Percentiles rank a stretch among this genome's conserved stretches.
phyloP scores from a whole-genome alignment of 2,113 vertebrate species.

The Telmatochromis brachygnathus region DNA sequence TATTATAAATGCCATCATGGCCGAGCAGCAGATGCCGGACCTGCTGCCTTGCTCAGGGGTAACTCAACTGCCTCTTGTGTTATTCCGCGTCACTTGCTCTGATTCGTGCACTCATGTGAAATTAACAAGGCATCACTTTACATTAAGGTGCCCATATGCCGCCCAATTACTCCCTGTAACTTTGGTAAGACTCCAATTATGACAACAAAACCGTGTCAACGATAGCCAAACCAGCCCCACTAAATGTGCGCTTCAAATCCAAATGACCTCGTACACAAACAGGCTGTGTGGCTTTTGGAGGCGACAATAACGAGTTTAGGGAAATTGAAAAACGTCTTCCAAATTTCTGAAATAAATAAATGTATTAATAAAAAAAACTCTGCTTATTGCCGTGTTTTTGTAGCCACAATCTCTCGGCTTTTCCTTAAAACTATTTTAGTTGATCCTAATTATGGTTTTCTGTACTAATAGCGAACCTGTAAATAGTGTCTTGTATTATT shows the following conservation, averaged over 20 bases:
- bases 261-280: not conserved
- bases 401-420: not conserved
- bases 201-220: conserved; percentile 40
- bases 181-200: conserved; percentile 55
- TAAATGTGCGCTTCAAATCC: not conserved
- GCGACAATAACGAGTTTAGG: not conserved
- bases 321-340: not conserved
- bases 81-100: conserved; percentile 68
- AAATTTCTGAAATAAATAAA: not conserved
- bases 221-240: conserved; percentile 27
- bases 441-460: not conserved
- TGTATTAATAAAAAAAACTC: not conserved
- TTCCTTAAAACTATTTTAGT: not conserved
- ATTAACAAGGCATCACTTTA: conserved; percentile 62
- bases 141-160: conserved; percentile 65
- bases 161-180: conserved; percentile 56
- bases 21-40: conserved; percentile 44
- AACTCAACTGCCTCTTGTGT: conserved; percentile 55
- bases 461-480: not conserved
- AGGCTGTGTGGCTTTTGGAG: not conserved
- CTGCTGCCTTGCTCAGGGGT: conserved; percentile 64
- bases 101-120: conserved; percentile 62
- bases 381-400: not conserved
- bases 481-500: not conserved
- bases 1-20: conserved; percentile 55